Percentiles rank a stretch among this genome's conserved stretches.
Evolutionary conservation across 2,888 invertebrate species (phyloP).

Genomic region (Nycteola revayana): DNA sequence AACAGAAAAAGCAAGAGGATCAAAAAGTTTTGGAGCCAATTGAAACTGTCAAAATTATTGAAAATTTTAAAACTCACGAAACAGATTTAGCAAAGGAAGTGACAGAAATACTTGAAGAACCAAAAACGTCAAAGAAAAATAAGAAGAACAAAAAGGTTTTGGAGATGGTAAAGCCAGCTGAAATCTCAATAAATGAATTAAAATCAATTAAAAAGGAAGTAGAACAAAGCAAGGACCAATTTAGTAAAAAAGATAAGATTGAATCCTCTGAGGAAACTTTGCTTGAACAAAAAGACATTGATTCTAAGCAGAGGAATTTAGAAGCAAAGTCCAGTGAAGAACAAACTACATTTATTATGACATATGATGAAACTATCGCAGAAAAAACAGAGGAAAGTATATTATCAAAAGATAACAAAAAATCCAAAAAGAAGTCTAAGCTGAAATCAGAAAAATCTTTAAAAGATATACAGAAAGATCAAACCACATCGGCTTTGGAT

Average conservation of each 20-base stretch:
- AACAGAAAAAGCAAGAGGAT: conserved; percentile 44
- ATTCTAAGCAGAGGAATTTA: too few relatives aligned
- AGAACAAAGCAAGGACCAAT: too few relatives aligned
- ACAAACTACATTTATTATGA: too few relatives aligned
- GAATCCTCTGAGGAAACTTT: too few relatives aligned
- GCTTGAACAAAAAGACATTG: too few relatives aligned
- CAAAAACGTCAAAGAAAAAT: conserved; percentile 31
- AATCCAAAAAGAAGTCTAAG: neutral
- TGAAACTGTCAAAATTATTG: conserved; percentile 23
- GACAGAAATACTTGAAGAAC: conserved; percentile 34
- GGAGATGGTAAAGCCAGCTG: too few relatives aligned
- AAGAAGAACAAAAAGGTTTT: too few relatives aligned
- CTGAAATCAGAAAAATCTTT: neutral
- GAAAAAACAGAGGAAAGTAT: conserved; percentile 1
- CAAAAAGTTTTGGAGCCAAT: conserved; percentile 27
- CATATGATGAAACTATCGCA: neutral
- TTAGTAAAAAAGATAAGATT: too few relatives aligned
- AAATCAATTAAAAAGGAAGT: too few relatives aligned
- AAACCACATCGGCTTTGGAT: neutral
- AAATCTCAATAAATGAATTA: too few relatives aligned
- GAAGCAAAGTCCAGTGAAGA: too few relatives aligned
- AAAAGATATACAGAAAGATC: neutral
- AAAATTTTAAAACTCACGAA: conserved; percentile 30
- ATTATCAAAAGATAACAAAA: neutral
- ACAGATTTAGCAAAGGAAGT: conserved; percentile 18